phyloP scores from a whole-genome alignment of 2,113 vertebrate genomes.

The Rhinolophus sinicus region DNA sequence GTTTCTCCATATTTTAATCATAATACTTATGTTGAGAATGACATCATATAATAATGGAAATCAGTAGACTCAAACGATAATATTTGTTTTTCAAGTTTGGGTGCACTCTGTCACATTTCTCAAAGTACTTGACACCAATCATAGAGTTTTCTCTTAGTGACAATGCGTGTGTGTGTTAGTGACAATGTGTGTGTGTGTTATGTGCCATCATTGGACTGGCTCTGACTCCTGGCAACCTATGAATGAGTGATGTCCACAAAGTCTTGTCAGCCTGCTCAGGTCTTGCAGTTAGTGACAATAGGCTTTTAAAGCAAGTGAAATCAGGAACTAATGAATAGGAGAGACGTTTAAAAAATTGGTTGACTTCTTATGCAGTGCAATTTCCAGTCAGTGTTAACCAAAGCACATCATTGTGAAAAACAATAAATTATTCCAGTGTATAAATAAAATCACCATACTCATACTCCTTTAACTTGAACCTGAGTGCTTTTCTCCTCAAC shows the following conservation, averaged over 20 bases:
- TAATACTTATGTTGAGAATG: conserved; percentile 6
- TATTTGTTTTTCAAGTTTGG: conserved; percentile 17
- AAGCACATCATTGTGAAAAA: conserved; percentile 9
- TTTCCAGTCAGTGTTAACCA: background rate
- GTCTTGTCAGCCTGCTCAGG: no score
- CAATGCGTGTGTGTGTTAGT: background rate
- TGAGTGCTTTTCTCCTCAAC: background rate
- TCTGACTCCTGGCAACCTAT: background rate
- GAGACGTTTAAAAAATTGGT: background rate
- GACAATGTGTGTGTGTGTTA: background rate
- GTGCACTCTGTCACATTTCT: background rate
- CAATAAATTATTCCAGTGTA: background rate
- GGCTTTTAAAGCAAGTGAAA: conserved; percentile 14
- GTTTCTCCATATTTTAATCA: background rate
- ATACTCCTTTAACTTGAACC: background rate
- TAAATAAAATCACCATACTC: background rate
- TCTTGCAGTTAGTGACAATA: background rate
- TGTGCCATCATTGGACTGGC: background rate
- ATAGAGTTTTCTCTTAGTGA: background rate
- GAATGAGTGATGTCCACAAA: background rate
- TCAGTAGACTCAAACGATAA: background rate
- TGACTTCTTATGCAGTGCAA: background rate
- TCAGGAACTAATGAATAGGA: background rate
- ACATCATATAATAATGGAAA: background rate
- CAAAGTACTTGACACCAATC: background rate